These are phyloP conservation scores for Trilocha varians DNA, from an alignment of 2,888 invertebrate genomes.

Conservation along the genomic window DNA sequence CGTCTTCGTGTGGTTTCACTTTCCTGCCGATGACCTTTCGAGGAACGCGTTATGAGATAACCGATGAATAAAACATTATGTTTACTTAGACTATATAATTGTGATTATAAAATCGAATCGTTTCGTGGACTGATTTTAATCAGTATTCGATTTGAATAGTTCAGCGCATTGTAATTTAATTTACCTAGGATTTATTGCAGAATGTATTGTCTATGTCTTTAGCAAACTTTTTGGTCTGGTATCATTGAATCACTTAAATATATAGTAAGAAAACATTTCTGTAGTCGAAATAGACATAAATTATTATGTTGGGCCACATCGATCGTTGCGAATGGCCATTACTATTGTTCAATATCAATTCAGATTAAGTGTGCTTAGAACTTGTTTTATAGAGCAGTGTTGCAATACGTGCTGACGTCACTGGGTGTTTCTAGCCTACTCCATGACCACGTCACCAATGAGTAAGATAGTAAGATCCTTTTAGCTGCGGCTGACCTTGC, in stretches of 20 bases:
- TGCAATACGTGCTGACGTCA: constrained; percentile 6
- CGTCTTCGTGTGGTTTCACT: constrained; percentile 60
- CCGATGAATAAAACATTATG: constrained; percentile 47
- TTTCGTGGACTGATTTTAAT: no score
- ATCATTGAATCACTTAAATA: no score
- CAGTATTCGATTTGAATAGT: no score
- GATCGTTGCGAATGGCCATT: constrained; percentile 3
- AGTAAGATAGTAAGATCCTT: constrained; percentile 5
- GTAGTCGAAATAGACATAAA: no score
- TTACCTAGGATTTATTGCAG: no score
- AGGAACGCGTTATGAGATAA: constrained; percentile 54
- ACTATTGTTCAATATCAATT: constrained; percentile 12
- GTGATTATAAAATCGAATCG: no score
- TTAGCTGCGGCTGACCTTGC: constrained; percentile 26
- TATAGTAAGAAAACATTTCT: no score
- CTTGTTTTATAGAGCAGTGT: not conserved
- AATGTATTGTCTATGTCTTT: no score
- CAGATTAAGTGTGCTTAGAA: not conserved
- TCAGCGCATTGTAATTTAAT: no score
- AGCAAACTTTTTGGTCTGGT: no score
- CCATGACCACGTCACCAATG: constrained; percentile 2
- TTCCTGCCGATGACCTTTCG: constrained; percentile 60
- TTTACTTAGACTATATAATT: constrained; percentile 11
- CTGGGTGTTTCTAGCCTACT: not conserved
- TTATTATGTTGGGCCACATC: no score